Conservation (phyloP, 1,140 invertebrate genomes). For the Neodiprion lecontei region DNA sequence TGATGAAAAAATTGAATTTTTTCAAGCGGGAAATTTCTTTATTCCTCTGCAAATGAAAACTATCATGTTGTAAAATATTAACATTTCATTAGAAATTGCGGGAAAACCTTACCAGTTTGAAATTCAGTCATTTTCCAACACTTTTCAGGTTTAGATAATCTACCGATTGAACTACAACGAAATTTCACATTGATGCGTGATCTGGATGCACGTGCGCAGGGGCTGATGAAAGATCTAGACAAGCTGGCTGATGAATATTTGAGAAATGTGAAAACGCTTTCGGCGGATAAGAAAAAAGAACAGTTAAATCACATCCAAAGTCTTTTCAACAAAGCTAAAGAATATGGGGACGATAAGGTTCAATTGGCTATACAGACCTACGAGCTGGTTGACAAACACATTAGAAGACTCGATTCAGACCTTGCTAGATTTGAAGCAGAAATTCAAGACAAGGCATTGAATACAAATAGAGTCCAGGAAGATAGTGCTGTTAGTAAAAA, state of each 20-base stretch:
- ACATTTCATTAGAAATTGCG: slow-evolving; percentile 3
- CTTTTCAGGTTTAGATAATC: slow-evolving; percentile 84
- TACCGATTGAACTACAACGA: slow-evolving; percentile 92
- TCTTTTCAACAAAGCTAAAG: slow-evolving; percentile 89
- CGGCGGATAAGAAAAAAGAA: slow-evolving; percentile 81
- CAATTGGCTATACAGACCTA: slow-evolving; percentile 98
- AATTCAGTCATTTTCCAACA: slow-evolving; percentile 20
- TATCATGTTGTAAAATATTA: too few relatives aligned
- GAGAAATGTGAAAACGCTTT: slow-evolving; percentile 68
- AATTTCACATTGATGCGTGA: slow-evolving; percentile 97
- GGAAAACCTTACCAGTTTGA: slow-evolving; percentile 14
- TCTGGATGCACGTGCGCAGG: slow-evolving; percentile 88
- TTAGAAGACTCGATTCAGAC: slow-evolving; percentile 93
- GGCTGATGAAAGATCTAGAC: slow-evolving; percentile 90
- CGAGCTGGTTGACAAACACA: slow-evolving; percentile 98
- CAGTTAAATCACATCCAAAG: slow-evolving; percentile 85
- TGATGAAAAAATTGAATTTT: too few relatives aligned
- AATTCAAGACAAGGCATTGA: slow-evolving; percentile 91
- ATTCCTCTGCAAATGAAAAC: too few relatives aligned
- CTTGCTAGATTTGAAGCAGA: slow-evolving; percentile 95
- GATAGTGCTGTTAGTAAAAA: slow-evolving; percentile 66
- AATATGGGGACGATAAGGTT: slow-evolving; percentile 96
- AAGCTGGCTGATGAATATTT: slow-evolving; percentile 86
- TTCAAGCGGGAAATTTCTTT: too few relatives aligned
- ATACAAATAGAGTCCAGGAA: slow-evolving; percentile 70